Conservation (phyloP, 1,140 invertebrate species). For the Lordiphosa clarofinis region DNA sequence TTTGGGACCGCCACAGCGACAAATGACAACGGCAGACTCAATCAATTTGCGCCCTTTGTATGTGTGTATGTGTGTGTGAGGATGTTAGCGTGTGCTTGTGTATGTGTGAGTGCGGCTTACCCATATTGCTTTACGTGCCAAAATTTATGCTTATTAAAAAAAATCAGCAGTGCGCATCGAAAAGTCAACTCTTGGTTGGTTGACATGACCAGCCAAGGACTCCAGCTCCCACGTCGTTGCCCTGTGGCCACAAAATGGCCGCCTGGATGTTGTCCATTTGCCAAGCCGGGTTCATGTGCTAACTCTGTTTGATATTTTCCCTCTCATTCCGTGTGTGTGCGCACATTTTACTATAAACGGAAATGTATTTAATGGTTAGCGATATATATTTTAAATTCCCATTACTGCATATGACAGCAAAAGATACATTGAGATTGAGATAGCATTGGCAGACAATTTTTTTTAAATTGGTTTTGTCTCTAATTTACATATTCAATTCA, state of each 20-base stretch:
- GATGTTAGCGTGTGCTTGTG: slow-evolving; percentile 8
- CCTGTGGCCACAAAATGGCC: slow-evolving; percentile 51
- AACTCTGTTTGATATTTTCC: slow-evolving; percentile 24
- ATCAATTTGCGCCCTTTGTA: slow-evolving; percentile 60
- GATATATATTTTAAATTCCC: slow-evolving; percentile 53
- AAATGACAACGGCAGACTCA: slow-evolving; percentile 71
- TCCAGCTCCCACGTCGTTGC: slow-evolving; percentile 38
- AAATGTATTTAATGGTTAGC: slow-evolving; percentile 50
- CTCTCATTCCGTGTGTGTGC: neutral
- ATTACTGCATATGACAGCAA: slow-evolving; percentile 51
- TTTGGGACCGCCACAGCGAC: slow-evolving; percentile 56
- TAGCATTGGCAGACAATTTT: slow-evolving; percentile 15
- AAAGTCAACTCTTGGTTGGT: slow-evolving; percentile 52
- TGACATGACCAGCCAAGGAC: slow-evolving; percentile 40
- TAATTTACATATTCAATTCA: too few species aligned
- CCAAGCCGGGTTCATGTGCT: slow-evolving; percentile 45
- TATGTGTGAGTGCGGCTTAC: slow-evolving; percentile 40
- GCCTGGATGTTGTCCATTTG: slow-evolving; percentile 53
- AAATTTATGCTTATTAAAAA: slow-evolving; percentile 71
- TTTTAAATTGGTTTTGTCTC: slow-evolving; percentile 10
- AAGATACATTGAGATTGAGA: slow-evolving; percentile 43
- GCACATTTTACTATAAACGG: slow-evolving; percentile 13
- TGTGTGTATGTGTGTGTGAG: slow-evolving; percentile 15
- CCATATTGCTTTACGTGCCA: slow-evolving; percentile 54
- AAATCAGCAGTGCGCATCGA: slow-evolving; percentile 64